Percentiles rank a stretch among this genome's conserved stretches.
These are phyloP conservation scores for Erythrocercus mccallii DNA, from an alignment of 2,113 vertebrate species.

Conservation along the genomic window DNA sequence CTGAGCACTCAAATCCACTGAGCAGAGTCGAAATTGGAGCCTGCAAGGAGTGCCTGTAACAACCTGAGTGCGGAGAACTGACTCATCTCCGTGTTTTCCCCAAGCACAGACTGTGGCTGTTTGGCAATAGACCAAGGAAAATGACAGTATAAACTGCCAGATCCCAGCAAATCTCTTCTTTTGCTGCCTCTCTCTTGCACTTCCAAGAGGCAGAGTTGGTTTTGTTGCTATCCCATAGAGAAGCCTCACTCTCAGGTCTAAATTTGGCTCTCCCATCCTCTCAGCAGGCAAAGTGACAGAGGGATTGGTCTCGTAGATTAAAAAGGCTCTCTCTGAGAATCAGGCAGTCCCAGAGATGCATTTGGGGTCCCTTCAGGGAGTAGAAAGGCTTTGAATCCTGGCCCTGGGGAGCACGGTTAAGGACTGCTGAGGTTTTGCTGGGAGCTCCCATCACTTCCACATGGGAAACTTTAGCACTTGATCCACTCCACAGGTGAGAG, in stretches of 20 bases:
- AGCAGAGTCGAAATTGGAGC: background rate
- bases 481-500: background rate
- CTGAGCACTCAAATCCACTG: background rate
- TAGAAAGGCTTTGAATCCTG: background rate
- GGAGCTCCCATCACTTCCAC: background rate
- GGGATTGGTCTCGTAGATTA: background rate
- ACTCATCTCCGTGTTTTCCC: constrained; percentile 51
- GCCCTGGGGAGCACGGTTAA: rapidly evolving
- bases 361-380: background rate
- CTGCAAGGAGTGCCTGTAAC: background rate
- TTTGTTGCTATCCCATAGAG: background rate
- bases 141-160: constrained; percentile 50
- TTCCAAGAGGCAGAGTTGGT: background rate
- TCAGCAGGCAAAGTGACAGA: background rate
- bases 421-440: background rate
- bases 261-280: background rate
- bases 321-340: background rate
- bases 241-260: background rate
- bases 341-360: background rate
- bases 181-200: background rate
- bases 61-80: constrained; percentile 6
- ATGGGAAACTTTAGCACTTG: background rate
- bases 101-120: constrained; percentile 47
- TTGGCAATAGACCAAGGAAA: constrained; percentile 47
- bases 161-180: constrained; percentile 34